A percentile compares a stretch with the other conserved stretches of the same genome.
Evolutionary conservation across 2,113 vertebrate genomes (phyloP).

Genomic region (Saguinus imperator): DNA sequence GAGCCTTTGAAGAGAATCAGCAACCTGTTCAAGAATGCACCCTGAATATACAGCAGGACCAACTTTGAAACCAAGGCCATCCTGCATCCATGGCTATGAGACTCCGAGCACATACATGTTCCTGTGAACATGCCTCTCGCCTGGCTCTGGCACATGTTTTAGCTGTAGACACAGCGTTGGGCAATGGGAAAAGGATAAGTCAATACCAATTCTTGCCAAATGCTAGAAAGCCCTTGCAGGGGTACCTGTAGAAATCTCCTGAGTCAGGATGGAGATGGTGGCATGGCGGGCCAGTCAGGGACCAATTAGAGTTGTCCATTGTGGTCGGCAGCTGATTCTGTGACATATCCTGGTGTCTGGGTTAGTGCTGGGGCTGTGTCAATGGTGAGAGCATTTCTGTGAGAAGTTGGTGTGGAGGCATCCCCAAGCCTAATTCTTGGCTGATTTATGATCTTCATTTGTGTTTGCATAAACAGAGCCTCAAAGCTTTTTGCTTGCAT

Average conservation of each 20-base stretch:
- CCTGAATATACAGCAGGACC: neutral
- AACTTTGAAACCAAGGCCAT: neutral
- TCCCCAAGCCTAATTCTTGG: neutral
- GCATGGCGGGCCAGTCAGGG: neutral
- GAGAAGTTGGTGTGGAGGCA: neutral
- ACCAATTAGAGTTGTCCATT: neutral
- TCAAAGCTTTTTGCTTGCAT: neutral
- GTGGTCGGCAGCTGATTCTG: too few relatives aligned
- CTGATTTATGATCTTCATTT: neutral
- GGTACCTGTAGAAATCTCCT: neutral
- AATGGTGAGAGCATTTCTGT: neutral
- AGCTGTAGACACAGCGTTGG: neutral
- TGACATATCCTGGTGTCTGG: neutral
- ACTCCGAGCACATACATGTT: fast-evolving
- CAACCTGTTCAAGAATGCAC: neutral
- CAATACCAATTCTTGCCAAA: neutral
- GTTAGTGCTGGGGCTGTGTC: neutral
- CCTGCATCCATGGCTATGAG: fast-evolving
- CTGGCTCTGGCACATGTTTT: neutral
- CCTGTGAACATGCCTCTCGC: neutral
- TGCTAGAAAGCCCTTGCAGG: neutral
- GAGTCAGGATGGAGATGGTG: neutral
- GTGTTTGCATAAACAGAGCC: neutral
- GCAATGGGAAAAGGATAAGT: neutral
- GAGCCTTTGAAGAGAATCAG: neutral